A percentile compares a stretch with the other conserved stretches of the same genome.
Conservation (phyloP, 1,140 invertebrate genomes). For the Sarcophaga peregrina region DNA sequence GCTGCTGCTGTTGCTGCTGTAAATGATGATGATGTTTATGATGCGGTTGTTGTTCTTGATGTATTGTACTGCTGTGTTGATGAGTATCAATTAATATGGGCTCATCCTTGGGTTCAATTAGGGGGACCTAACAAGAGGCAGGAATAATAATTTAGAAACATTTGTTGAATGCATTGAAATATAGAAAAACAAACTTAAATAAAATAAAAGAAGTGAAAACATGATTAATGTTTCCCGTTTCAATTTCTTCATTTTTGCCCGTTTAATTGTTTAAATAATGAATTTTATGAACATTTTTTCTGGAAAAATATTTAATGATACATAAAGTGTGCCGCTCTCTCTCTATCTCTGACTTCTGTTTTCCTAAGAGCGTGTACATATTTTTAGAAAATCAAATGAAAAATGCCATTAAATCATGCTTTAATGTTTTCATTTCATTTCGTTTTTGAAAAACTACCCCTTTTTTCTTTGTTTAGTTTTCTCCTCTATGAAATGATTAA, state of each 20-base stretch:
- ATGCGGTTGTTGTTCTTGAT: neutral
- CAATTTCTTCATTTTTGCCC: neutral
- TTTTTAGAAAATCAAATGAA: conserved; percentile 9
- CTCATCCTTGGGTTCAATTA: conserved; percentile 62
- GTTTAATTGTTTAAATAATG: conserved; percentile 31
- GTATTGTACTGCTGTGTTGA: neutral
- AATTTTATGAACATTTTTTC: too few species aligned
- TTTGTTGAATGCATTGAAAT: conserved; percentile 23
- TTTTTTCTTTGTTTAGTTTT: neutral
- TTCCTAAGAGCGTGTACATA: neutral
- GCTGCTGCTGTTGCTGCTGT: too few species aligned
- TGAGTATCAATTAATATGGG: conserved; percentile 48
- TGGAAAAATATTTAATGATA: conserved; percentile 15
- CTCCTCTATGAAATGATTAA: neutral
- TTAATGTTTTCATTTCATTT: conserved; percentile 26
- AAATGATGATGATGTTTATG: conserved; percentile 11
- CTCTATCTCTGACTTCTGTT: neutral
- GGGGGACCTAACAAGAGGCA: conserved; percentile 53
- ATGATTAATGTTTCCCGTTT: conserved; percentile 32
- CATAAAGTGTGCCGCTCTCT: conserved; percentile 28
- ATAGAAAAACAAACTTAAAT: neutral
- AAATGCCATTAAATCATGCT: neutral
- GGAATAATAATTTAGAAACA: neutral
- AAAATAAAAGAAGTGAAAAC: too few species aligned
- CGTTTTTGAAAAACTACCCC: conserved; percentile 26